Percentiles rank a stretch among this genome's conserved stretches.
These are phyloP conservation scores for Drosophila villosipedis DNA, from an alignment of 2,888 invertebrate genomes.

Conservation along the genomic window DNA sequence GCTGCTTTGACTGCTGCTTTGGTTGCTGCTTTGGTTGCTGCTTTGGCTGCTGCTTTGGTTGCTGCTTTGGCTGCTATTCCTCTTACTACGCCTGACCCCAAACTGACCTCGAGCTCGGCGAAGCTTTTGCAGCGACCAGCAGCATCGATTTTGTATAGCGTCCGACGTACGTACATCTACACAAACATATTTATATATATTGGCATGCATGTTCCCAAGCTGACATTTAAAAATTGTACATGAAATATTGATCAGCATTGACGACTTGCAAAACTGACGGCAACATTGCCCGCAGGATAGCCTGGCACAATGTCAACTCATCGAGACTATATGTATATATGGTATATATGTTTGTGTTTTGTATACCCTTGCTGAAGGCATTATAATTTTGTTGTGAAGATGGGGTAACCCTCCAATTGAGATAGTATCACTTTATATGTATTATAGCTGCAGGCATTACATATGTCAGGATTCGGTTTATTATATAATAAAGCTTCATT, in stretches of 20 bases:
- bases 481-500: not conserved
- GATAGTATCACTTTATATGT: not conserved
- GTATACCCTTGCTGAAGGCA: no score
- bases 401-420: not conserved
- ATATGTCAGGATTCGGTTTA: not conserved
- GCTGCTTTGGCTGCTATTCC: conserved; percentile 5
- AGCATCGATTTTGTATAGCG: conserved; percentile 61
- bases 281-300: conserved; percentile 50
- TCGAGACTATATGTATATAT: conserved; percentile 22
- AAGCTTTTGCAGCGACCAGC: conserved; percentile 50
- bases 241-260: conserved; percentile 75
- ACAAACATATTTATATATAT: conserved; percentile 1
- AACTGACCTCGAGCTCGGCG: conserved; percentile 64
- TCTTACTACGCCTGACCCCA: conserved; percentile 58
- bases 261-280: conserved; percentile 37
- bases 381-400: not conserved
- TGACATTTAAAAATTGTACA: conserved; percentile 67
- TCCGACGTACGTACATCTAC: no score
- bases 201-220: conserved; percentile 25
- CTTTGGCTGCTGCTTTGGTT: conserved; percentile 1
- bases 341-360: conserved; percentile 17
- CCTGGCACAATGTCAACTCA: conserved; percentile 48
- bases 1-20: conserved; percentile 7
- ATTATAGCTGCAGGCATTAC: not conserved
- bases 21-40: conserved; percentile 3